Evolutionary conservation across 92 coral and sea anemone species (phyloP).

Genomic region (Heliopora coerulea): DNA sequence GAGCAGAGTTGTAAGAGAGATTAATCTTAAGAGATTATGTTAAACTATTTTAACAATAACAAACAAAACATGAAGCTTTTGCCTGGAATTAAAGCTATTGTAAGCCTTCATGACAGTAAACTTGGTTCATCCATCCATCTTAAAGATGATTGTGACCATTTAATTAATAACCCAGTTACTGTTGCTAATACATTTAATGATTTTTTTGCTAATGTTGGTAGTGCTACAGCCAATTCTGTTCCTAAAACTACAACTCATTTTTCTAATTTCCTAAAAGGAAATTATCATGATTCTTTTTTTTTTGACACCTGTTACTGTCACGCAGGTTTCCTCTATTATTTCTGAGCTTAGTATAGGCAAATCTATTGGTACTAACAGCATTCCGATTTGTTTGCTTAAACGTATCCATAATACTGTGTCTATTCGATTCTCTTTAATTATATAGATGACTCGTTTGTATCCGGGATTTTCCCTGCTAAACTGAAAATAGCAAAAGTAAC

Average conservation of each 20-base stretch:
- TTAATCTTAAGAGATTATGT: constrained; percentile 37
- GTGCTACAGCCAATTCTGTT: constrained; percentile 33
- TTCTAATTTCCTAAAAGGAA: constrained; percentile 39
- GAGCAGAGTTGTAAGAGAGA: constrained; percentile 44
- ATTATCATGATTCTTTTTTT: constrained; percentile 39
- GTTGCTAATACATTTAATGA: constrained; percentile 50
- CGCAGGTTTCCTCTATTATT: constrained; percentile 39
- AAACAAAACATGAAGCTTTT: constrained; percentile 32
- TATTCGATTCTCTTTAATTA: constrained; percentile 32
- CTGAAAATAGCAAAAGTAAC: constrained; percentile 44
- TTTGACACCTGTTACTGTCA: constrained; percentile 34
- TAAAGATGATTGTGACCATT: constrained; percentile 23
- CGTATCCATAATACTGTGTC: constrained; percentile 35
- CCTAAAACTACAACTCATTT: constrained; percentile 38
- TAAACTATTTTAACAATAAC: constrained; percentile 42
- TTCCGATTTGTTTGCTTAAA: constrained; percentile 38
- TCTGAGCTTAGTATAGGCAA: constrained; percentile 37
- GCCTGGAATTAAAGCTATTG: constrained; percentile 49
- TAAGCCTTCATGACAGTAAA: constrained; percentile 41
- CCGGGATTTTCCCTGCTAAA: constrained; percentile 42
- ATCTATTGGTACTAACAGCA: constrained; percentile 47
- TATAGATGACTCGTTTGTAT: constrained; percentile 38
- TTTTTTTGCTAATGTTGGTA: constrained; percentile 43
- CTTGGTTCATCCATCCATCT: constrained; percentile 31
- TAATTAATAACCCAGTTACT: constrained; percentile 29